phyloP scores from a whole-genome alignment of 2,113 vertebrate species.

The Nothocercus julius region DNA sequence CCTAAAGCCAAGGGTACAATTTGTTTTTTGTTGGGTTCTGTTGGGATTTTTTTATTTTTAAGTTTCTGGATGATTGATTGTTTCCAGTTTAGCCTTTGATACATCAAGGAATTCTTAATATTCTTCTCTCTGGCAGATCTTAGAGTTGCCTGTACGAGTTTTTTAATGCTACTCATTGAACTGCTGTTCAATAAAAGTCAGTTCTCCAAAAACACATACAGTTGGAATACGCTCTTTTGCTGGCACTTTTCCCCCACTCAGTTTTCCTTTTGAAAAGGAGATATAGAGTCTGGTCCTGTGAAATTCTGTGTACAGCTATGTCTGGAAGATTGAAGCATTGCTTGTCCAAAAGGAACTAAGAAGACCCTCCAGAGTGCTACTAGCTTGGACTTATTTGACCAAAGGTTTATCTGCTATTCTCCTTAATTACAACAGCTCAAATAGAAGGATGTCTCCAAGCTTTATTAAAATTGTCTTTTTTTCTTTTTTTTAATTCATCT shows the following conservation, averaged over 20 bases:
- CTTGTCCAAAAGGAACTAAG: not conserved
- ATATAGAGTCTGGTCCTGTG: not conserved
- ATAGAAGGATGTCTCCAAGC: not conserved
- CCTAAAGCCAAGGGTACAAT: not conserved
- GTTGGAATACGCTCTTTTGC: not conserved
- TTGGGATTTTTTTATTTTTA: not conserved
- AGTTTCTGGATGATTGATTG: not conserved
- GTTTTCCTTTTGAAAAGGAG: not conserved
- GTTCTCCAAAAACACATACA: not conserved
- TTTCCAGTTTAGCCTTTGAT: not conserved
- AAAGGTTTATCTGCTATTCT: not conserved
- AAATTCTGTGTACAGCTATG: not conserved
- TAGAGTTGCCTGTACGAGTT: not conserved
- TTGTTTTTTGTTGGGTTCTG: not conserved
- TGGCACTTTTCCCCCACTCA: not conserved
- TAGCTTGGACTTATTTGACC: not conserved
- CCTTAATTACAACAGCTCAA: constrained; percentile 13
- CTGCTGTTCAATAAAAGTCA: not conserved
- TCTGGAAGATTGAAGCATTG: not conserved
- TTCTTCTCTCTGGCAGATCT: not conserved
- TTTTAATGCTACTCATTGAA: not conserved
- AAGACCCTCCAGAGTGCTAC: not conserved
- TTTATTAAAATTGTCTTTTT: not conserved
- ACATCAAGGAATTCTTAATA: not conserved
- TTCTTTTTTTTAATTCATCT: not conserved